Conservation (phyloP, 2,797 vertebrate species). For the Coreius guichenoti region DNA sequence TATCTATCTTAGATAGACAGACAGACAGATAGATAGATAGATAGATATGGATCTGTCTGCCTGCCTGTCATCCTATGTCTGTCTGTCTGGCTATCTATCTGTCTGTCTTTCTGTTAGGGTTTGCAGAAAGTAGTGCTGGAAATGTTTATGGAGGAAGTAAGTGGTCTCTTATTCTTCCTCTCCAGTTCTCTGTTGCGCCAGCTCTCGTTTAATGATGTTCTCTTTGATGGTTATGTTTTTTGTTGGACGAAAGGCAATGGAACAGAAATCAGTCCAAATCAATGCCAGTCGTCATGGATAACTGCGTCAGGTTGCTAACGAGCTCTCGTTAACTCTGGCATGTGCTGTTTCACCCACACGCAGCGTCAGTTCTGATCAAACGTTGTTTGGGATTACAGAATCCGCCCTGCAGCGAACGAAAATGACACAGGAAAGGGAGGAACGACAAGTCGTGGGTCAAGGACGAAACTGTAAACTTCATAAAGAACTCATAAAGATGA, state of each 20-base stretch:
- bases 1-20: too few species aligned
- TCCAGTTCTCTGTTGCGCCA: conserved; percentile 47
- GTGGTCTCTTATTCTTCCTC: conserved; percentile 47
- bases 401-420: conserved; percentile 33
- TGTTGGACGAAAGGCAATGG: conserved; percentile 37
- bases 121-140: conserved; percentile 25
- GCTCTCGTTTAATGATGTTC: conserved; percentile 35
- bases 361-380: conserved; percentile 43
- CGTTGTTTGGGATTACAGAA: conserved; percentile 42
- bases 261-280: conserved; percentile 56
- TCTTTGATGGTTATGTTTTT: conserved; percentile 52
- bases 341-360: neutral
- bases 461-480: conserved; percentile 47
- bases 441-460: conserved; percentile 43
- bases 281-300: conserved; percentile 53
- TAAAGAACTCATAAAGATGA: conserved; percentile 38
- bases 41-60: too few species aligned
- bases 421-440: conserved; percentile 17
- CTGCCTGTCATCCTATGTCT: neutral
- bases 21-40: too few species aligned
- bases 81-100: neutral
- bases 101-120: neutral
- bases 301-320: conserved; percentile 62
- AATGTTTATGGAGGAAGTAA: conserved; percentile 48
- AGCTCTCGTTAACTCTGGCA: conserved; percentile 55